These are phyloP conservation scores for Polydrusus cervinus DNA, from an alignment of 2,888 invertebrate genomes.

Conservation along the genomic window DNA sequence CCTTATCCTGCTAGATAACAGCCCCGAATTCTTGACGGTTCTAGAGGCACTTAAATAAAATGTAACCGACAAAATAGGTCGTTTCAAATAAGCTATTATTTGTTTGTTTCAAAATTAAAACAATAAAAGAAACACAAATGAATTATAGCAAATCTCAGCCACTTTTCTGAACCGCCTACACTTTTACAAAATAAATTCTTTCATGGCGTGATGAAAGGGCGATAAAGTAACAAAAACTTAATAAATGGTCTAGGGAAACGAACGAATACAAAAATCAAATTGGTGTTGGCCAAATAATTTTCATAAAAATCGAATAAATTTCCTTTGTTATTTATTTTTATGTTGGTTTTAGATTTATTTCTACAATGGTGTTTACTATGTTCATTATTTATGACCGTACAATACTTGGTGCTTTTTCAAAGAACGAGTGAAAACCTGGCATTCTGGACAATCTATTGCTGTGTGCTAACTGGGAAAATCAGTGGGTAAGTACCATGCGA, in stretches of 20 bases:
- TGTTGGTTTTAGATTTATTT: neutral
- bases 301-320: conserved; percentile 50
- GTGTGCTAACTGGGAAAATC: too few species aligned
- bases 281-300: conserved; percentile 48
- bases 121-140: neutral
- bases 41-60: too few species aligned
- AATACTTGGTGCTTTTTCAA: neutral
- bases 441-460: too few species aligned
- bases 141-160: neutral
- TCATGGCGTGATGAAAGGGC: conserved; percentile 49
- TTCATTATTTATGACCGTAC: neutral
- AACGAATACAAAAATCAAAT: conserved; percentile 44
- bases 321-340: conserved; percentile 34
- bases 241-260: conserved; percentile 46
- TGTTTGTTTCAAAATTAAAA: too few species aligned
- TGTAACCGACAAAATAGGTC: too few species aligned
- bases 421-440: too few species aligned
- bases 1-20: too few species aligned
- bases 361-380: neutral
- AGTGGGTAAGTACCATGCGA: too few species aligned
- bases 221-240: conserved; percentile 51
- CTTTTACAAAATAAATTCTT: conserved; percentile 36
- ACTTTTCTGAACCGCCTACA: neutral
- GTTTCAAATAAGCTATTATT: neutral
- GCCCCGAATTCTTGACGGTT: too few species aligned